phyloP scores from a whole-genome alignment of 2,113 vertebrate species.

The Microcebus ravelobensis region DNA sequence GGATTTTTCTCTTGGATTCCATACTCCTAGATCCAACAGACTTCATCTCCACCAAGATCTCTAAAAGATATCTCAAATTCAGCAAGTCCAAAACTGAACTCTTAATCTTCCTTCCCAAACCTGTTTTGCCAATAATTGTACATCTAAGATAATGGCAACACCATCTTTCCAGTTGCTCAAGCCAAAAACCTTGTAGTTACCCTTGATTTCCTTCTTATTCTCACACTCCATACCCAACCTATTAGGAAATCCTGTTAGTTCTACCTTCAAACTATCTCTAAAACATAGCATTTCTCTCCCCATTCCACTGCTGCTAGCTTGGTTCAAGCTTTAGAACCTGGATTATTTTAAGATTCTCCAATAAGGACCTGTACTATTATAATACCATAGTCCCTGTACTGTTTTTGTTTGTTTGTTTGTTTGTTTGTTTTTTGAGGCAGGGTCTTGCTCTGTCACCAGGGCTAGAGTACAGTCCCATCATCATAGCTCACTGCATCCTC shows the following conservation, averaged over 20 bases:
- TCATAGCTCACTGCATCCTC: too few species aligned
- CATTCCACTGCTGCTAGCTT: not conserved
- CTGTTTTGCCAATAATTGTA: not conserved
- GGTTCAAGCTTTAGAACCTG: not conserved
- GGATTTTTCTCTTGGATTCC: not conserved
- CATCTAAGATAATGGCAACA: not conserved
- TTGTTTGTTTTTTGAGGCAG: too few species aligned
- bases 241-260: not conserved
- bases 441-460: too few species aligned
- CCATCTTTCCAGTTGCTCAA: not conserved
- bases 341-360: not conserved
- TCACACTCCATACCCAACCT: not conserved
- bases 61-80: not conserved
- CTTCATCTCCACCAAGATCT: not conserved
- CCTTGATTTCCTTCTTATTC: not conserved
- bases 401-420: too few species aligned
- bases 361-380: not conserved
- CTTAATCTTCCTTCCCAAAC: not conserved
- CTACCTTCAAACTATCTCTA: not conserved
- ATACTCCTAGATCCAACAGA: slow-evolving; percentile 3
- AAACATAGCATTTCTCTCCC: not conserved
- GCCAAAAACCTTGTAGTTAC: not conserved
- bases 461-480: too few species aligned
- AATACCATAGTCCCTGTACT: not conserved
- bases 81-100: not conserved